Evolutionary conservation across 1,140 invertebrate genomes (phyloP).

Genomic region (Saxidomus purpurata): DNA sequence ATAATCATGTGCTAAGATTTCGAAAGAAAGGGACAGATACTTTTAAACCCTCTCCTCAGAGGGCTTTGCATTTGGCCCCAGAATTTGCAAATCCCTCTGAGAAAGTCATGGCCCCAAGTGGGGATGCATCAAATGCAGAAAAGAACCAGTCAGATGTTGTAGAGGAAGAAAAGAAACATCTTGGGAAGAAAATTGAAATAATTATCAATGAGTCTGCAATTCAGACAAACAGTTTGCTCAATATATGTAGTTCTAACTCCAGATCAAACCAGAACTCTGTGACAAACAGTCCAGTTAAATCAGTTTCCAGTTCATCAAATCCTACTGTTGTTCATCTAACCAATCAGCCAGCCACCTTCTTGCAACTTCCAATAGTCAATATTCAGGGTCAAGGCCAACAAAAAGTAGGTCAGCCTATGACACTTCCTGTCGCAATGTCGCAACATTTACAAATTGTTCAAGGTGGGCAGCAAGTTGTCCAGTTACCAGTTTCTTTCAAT

Average conservation of each 20-base stretch:
- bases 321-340: conserved; percentile 68
- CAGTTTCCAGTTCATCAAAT: conserved; percentile 5
- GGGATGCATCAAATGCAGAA: conserved; percentile 30
- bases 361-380: conserved; percentile 69
- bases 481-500: conserved; percentile 77
- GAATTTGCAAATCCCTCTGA: conserved; percentile 62
- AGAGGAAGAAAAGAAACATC: not conserved
- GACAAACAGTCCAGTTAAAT: conserved; percentile 16
- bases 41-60: conserved; percentile 66
- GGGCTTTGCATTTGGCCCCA: conserved; percentile 70
- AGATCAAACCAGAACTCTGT: not conserved
- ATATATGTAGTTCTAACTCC: not conserved
- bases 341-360: conserved; percentile 64
- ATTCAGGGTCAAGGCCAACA: conserved; percentile 41
- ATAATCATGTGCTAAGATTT: conserved; percentile 21
- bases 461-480: conserved; percentile 64
- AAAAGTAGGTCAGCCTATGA: not conserved
- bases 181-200: conserved; percentile 47
- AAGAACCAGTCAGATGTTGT: not conserved
- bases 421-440: conserved; percentile 5
- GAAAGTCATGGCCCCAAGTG: conserved; percentile 40
- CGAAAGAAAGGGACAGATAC: conserved; percentile 23
- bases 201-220: conserved; percentile 32
- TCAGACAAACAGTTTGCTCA: conserved; percentile 14
- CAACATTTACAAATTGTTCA: conserved; percentile 71